Evolutionary conservation across 1,140 invertebrate species (phyloP).

Genomic region (Sinonovacula constricta): DNA sequence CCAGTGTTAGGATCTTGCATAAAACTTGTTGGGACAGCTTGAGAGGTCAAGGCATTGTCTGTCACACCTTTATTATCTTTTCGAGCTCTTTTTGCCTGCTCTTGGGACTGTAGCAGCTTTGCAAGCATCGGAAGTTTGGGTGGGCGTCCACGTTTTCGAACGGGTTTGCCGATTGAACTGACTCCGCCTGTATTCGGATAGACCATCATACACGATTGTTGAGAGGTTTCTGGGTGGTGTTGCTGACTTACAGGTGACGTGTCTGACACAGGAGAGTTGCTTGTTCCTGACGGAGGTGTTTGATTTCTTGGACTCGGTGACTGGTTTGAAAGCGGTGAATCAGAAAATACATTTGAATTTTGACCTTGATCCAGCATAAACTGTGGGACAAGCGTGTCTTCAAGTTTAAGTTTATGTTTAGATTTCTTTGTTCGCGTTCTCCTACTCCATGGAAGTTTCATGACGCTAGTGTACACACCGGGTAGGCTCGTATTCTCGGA

Average conservation of each 20-base stretch:
- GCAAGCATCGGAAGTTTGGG: slow-evolving; percentile 69
- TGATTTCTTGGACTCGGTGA: too few relatives aligned
- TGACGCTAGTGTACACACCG: slow-evolving; percentile 73
- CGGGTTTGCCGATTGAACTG: slow-evolving; percentile 58
- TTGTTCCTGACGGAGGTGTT: not conserved
- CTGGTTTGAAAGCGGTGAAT: slow-evolving; percentile 25
- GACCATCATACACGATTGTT: slow-evolving; percentile 68
- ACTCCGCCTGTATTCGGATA: slow-evolving; percentile 63
- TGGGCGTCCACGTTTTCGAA: slow-evolving; percentile 66
- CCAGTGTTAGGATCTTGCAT: too few relatives aligned
- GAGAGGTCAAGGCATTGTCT: too few relatives aligned
- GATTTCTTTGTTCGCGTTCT: slow-evolving; percentile 62
- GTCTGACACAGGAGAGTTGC: not conserved
- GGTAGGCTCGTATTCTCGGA: slow-evolving; percentile 70
- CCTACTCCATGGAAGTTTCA: slow-evolving; percentile 72
- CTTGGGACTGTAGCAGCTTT: slow-evolving; percentile 53
- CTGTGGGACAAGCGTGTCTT: slow-evolving; percentile 31
- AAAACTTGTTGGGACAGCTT: too few relatives aligned
- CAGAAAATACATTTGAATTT: slow-evolving; percentile 25
- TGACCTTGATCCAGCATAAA: slow-evolving; percentile 35
- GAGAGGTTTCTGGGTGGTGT: slow-evolving; percentile 9
- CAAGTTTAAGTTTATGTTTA: slow-evolving; percentile 28
- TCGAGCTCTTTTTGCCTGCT: slow-evolving; percentile 56
- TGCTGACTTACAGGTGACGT: not conserved
- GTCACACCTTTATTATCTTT: too few relatives aligned